Conservation (phyloP, 1,140 invertebrate species). For the Drosophila miranda region DNA sequence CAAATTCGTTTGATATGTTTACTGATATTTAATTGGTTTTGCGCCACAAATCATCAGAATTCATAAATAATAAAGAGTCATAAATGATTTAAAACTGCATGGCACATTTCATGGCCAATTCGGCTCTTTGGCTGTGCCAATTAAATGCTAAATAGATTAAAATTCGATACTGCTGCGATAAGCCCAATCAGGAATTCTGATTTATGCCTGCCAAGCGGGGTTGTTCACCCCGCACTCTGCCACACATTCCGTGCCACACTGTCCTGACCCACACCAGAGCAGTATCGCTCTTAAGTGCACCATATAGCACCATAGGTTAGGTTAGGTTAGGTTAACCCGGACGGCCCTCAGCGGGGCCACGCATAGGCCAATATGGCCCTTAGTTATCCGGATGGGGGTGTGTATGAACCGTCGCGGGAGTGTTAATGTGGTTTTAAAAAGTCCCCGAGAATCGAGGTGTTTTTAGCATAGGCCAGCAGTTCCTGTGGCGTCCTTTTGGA, state of each 20-base stretch:
- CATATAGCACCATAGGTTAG: too few relatives aligned
- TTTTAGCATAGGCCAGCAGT: too few relatives aligned
- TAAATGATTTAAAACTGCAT: conserved; percentile 49
- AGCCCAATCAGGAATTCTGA: conserved; percentile 53
- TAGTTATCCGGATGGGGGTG: too few relatives aligned
- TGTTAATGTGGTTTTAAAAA: too few relatives aligned
- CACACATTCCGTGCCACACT: background rate
- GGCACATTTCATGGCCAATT: conserved; percentile 39
- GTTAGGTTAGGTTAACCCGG: too few relatives aligned
- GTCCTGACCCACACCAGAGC: background rate
- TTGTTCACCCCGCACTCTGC: background rate
- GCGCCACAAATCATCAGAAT: conserved; percentile 44
- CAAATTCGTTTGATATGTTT: conserved; percentile 25
- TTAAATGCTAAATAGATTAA: conserved; percentile 61
- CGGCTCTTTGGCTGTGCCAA: conserved; percentile 36
- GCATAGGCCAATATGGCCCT: too few relatives aligned
- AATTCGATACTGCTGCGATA: conserved; percentile 48
- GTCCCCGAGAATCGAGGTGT: too few relatives aligned
- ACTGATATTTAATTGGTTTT: conserved; percentile 40
- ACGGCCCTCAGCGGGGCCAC: too few relatives aligned
- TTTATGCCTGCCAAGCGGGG: conserved; percentile 41
- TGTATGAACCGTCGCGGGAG: too few relatives aligned
- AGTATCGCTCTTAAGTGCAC: too few relatives aligned
- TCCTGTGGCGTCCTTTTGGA: too few relatives aligned
- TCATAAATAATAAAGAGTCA: conserved; percentile 53